Conservation (phyloP, 1,140 invertebrate genomes). For the Drosophila sucinea region DNA sequence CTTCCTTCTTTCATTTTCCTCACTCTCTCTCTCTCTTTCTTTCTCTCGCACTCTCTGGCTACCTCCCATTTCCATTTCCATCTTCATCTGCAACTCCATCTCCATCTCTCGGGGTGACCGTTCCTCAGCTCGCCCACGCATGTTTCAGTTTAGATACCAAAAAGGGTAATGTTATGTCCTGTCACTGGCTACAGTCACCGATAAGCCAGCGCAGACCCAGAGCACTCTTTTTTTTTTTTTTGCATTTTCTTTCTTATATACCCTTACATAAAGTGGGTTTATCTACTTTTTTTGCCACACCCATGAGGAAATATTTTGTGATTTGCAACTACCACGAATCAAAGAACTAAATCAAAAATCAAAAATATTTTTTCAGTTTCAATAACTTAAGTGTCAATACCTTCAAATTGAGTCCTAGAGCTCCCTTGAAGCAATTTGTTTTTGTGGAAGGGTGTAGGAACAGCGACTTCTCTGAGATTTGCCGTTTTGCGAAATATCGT, state of each 20-base stretch:
- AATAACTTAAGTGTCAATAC: too few relatives aligned
- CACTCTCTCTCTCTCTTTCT: neutral
- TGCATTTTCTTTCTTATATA: neutral
- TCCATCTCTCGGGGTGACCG: slow-evolving; percentile 59
- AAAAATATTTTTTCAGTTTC: too few relatives aligned
- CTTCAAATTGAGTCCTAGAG: too few relatives aligned
- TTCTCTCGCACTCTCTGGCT: neutral
- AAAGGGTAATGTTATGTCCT: slow-evolving; percentile 77
- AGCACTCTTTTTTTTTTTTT: too few relatives aligned
- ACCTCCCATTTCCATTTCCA: neutral
- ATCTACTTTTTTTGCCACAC: neutral
- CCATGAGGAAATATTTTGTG: too few relatives aligned
- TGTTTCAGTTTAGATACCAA: slow-evolving; percentile 66
- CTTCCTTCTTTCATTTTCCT: slow-evolving; percentile 6
- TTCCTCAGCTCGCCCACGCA: slow-evolving; percentile 63
- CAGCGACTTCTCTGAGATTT: neutral
- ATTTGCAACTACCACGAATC: too few relatives aligned
- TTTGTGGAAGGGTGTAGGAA: neutral
- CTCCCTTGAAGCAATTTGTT: neutral
- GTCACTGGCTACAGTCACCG: slow-evolving; percentile 71
- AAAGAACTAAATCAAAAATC: too few relatives aligned
- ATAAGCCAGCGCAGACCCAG: slow-evolving; percentile 41
- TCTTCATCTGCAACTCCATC: slow-evolving; percentile 2
- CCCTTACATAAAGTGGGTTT: neutral
- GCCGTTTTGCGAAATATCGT: slow-evolving; percentile 46